Evolutionary conservation across 2,113 vertebrate species (phyloP).

Genomic region (Panthera leo): DNA sequence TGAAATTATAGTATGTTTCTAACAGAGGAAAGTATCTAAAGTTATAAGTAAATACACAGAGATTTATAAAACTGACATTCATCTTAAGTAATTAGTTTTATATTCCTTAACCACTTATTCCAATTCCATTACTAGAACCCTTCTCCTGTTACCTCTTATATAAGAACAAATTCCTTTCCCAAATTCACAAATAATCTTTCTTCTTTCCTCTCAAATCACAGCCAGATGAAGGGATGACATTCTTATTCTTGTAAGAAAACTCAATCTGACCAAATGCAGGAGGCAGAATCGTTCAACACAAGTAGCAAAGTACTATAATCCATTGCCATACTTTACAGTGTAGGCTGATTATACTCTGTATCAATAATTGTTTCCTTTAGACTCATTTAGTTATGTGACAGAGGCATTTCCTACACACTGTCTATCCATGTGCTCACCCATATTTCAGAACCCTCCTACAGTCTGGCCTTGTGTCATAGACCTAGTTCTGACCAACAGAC

Average conservation of each 20-base stretch:
- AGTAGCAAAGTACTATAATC: background rate
- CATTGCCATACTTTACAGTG: background rate
- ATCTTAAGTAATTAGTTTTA: background rate
- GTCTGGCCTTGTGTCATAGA: background rate
- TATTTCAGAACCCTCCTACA: background rate
- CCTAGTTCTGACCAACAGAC: background rate
- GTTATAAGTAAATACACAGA: background rate
- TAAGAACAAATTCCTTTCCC: background rate
- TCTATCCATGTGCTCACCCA: background rate
- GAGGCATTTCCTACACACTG: background rate
- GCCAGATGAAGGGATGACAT: background rate
- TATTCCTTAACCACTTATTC: background rate
- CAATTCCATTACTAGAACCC: background rate
- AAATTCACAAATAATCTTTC: slow-evolving; percentile 15
- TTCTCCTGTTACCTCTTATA: background rate
- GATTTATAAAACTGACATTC: background rate
- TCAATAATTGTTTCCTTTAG: background rate
- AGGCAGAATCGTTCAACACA: background rate
- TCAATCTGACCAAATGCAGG: background rate
- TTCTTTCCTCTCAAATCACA: background rate
- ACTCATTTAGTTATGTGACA: background rate
- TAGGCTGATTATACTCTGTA: background rate
- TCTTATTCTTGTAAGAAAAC: background rate
- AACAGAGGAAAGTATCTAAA: background rate
- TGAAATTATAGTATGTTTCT: background rate